phyloP scores from a whole-genome alignment of 2,797 vertebrate species.

The Lutjanus campechanus region DNA sequence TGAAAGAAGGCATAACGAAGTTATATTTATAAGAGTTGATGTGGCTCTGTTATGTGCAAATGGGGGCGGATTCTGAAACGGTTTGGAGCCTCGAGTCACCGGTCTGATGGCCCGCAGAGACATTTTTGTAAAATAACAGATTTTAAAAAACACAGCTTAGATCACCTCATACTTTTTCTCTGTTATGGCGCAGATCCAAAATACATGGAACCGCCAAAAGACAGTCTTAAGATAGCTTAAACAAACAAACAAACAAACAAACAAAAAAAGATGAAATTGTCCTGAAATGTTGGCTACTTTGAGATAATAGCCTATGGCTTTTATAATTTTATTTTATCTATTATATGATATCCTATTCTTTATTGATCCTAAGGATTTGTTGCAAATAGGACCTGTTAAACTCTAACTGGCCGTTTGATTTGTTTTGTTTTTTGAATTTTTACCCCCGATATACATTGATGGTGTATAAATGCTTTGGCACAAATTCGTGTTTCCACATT shows the following conservation, averaged over 20 bases:
- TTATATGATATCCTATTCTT: neutral
- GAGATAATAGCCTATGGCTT: neutral
- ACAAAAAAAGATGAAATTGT: neutral
- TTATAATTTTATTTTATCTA: neutral
- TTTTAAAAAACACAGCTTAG: neutral
- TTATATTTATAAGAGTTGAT: slow-evolving; percentile 22
- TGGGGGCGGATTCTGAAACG: neutral
- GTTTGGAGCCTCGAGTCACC: neutral
- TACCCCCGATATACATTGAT: neutral
- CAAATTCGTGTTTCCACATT: neutral
- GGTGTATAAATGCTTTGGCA: neutral
- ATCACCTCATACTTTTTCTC: no score
- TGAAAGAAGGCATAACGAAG: slow-evolving; percentile 29
- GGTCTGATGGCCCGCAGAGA: no score
- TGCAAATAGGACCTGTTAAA: neutral
- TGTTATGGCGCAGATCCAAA: no score
- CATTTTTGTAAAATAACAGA: neutral
- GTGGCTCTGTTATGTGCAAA: slow-evolving; percentile 13
- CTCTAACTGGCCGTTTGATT: neutral
- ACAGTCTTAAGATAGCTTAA: neutral
- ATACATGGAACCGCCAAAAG: neutral
- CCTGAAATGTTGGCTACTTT: neutral
- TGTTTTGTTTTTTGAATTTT: neutral
- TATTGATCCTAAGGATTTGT: slow-evolving; percentile 27
- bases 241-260: no score